These are phyloP conservation scores for Caenorhabditis remanei DNA, from an alignment of 1,140 invertebrate species.

Conservation along the genomic window DNA sequence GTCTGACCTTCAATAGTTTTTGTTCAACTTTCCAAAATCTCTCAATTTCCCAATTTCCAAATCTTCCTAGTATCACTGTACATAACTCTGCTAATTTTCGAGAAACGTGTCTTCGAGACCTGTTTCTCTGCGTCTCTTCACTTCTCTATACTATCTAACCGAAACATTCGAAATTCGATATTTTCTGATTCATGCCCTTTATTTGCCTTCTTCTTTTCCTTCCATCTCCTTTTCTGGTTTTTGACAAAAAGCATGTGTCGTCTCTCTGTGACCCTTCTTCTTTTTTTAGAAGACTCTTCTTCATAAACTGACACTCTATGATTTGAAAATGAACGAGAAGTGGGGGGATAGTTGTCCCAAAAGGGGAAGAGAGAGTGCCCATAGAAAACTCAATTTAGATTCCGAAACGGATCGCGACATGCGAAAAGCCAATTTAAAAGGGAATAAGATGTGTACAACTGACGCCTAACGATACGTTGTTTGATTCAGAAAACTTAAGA, in stretches of 20 bases:
- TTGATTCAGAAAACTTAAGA: conserved; percentile 14
- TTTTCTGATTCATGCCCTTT: conserved; percentile 53
- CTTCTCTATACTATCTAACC: background rate
- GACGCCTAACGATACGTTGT: conserved; percentile 41
- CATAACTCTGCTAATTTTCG: conserved; percentile 11
- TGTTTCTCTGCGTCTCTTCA: background rate
- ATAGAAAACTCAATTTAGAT: conserved; percentile 31
- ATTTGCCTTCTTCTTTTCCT: conserved; percentile 30
- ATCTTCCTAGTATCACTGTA: conserved; percentile 7
- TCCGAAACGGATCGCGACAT: background rate
- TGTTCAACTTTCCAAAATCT: background rate
- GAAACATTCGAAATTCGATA: conserved; percentile 31
- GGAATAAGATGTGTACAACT: conserved; percentile 20
- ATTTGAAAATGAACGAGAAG: conserved; percentile 29
- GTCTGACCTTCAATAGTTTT: no score
- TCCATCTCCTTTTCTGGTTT: background rate
- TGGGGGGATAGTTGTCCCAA: background rate
- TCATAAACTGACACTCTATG: conserved; percentile 51
- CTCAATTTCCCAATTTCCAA: background rate
- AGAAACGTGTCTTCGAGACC: background rate
- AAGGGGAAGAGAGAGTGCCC: background rate
- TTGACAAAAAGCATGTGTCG: conserved; percentile 45
- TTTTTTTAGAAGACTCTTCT: background rate
- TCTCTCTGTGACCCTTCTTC: background rate
- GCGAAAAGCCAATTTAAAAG: conserved; percentile 51